Evolutionary conservation across 2,797 vertebrate species (phyloP), one percentile per base, ranked within the genome.

Genomic region (Hyperoplus immaculatus): DNA sequence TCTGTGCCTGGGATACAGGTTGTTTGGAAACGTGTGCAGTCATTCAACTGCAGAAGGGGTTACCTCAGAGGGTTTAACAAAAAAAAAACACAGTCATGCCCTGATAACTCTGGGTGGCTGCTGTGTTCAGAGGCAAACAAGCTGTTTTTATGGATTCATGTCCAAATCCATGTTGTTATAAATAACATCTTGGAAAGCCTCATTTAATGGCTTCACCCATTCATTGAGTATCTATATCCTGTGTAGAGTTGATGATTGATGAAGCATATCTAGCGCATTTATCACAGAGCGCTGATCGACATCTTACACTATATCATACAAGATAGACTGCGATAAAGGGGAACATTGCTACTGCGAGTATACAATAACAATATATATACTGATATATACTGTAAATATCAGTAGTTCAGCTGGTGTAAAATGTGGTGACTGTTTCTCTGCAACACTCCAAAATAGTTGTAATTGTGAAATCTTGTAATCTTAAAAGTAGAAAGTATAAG

Each of bases 21-120:
- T 84, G 62, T 87, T 81, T 83, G 13, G 74, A 85, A 81, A 82
- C 69, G 47, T 84, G 66, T 11, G 46, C 64, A 71, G 67, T 59
- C 63, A 10, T 60, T 75, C 50, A 73, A 62, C 51, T 69, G 72
- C 64, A 59, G 78, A 45, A 11, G 73, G 29, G 57, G 63, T 74
- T 65, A 49, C 77, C 53, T 78, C 56, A 61, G 39, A 69, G 69
- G 54, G 55, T 84, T 65, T 69, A 56, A 18, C 53, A 69, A 62
- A 83, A 80, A 11, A 60, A 81, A 83, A 15, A 79, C 81, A 75
- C 73, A 72, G 73, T 65, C 59, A 65, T 70, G 2, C 83, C 75
- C 55, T 61, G 49, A 51, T 60, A 47, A 45, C 18, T 68, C 14
- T 36, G 64, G 38, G 47, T 50, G 45, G 59, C 60, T 82, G 58